These are phyloP conservation scores for Lasioglossum oenotherae DNA, from an alignment of 2,888 invertebrate species.

Conservation along the genomic window DNA sequence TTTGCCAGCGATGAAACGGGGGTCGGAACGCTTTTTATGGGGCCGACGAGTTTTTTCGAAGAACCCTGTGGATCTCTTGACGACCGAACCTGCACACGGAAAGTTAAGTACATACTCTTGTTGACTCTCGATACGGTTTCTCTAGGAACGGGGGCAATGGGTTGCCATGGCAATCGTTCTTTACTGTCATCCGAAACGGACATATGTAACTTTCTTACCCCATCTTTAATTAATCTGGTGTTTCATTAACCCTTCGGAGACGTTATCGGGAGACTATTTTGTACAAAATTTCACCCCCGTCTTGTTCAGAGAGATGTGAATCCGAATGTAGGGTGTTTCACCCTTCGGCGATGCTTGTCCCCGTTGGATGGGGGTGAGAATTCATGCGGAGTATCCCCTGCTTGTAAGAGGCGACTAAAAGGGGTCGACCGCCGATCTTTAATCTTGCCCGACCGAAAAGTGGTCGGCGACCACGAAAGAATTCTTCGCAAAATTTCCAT, in stretches of 20 bases:
- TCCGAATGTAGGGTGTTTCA: neutral
- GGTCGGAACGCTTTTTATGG: neutral
- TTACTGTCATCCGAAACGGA: neutral
- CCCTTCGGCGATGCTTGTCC: neutral
- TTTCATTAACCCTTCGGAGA: neutral
- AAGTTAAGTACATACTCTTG: slow-evolving; percentile 7
- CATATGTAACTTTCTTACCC: neutral
- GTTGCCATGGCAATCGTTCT: neutral
- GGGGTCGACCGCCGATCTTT: slow-evolving; percentile 31
- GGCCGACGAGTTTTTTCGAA: neutral
- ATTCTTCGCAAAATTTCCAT: neutral
- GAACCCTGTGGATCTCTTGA: slow-evolving; percentile 11
- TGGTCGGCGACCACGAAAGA: slow-evolving; percentile 1
- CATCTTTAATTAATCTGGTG: neutral
- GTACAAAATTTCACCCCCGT: neutral
- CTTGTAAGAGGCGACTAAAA: slow-evolving; percentile 25
- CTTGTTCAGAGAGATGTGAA: neutral
- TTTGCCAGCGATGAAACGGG: slow-evolving; percentile 22
- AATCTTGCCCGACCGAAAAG: slow-evolving; percentile 15
- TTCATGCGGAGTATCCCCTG: slow-evolving; percentile 5
- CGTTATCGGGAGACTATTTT: neutral
- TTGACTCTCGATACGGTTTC: slow-evolving; percentile 11
- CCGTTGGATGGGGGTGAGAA: neutral
- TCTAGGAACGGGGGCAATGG: neutral
- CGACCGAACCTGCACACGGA: slow-evolving; percentile 1